Conservation (phyloP, 2,797 vertebrate species). For the Lagorchestes hirsutus region DNA sequence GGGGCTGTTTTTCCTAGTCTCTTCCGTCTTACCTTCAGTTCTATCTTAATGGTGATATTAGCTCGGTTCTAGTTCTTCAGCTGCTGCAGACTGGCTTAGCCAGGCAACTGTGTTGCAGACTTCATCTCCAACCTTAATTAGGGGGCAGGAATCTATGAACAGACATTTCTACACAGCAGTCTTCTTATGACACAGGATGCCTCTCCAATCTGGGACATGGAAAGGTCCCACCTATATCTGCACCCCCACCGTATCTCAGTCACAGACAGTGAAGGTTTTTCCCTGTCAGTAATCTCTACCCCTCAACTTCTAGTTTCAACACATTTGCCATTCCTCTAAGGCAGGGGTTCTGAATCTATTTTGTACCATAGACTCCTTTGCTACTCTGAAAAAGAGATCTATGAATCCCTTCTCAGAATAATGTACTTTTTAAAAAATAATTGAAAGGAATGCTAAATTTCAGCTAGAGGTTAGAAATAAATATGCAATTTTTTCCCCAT, state of each 20-base stretch:
- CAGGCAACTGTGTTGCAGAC: not conserved
- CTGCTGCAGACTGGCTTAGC: not conserved
- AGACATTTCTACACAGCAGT: not conserved
- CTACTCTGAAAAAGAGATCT: not conserved
- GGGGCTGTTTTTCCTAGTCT: not conserved
- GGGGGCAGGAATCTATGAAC: not conserved
- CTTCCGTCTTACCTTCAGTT: not conserved
- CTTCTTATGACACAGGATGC: not conserved
- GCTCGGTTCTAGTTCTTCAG: not conserved
- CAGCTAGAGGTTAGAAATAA: not conserved
- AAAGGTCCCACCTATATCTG: not conserved
- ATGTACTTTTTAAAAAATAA: not conserved
- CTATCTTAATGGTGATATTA: not conserved
- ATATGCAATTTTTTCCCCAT: not conserved
- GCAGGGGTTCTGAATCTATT: not conserved
- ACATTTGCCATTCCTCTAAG: not conserved
- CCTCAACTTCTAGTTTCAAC: not conserved
- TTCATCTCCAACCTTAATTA: not conserved
- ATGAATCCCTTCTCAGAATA: not conserved
- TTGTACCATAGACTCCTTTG: not conserved
- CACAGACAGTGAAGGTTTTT: not conserved
- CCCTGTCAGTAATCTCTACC: not conserved
- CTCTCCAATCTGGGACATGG: not conserved
- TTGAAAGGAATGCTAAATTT: not conserved
- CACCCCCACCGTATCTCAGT: not conserved